These are phyloP conservation scores for Mechanitis mazaeus DNA, from an alignment of 2,888 invertebrate species.

Conservation along the genomic window DNA sequence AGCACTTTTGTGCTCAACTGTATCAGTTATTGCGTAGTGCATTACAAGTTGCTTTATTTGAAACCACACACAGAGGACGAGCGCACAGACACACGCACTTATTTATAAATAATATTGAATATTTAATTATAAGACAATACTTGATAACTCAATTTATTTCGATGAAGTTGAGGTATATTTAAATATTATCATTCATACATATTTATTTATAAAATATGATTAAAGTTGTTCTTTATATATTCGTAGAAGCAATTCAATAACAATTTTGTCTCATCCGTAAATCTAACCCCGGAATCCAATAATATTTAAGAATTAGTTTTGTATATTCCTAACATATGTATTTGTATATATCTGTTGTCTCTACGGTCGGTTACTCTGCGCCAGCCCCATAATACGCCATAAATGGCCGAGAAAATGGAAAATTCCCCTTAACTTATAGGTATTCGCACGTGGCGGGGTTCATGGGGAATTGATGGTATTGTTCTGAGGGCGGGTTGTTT, in stretches of 20 bases:
- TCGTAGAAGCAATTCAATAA: not conserved
- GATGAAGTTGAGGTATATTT: too few species aligned
- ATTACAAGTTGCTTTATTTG: slow-evolving; percentile 23
- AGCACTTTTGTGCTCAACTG: slow-evolving; percentile 25
- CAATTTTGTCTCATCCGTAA: too few species aligned
- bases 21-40: slow-evolving; percentile 26
- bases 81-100: not conserved
- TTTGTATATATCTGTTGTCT: not conserved
- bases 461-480: slow-evolving; percentile 5
- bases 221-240: not conserved
- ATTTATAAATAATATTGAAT: too few species aligned
- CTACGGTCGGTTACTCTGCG: slow-evolving; percentile 18
- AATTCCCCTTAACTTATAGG: slow-evolving; percentile 11
- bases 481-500: not conserved
- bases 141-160: too few species aligned
- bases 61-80: slow-evolving; percentile 16
- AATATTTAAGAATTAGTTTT: too few species aligned
- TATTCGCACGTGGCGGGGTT: slow-evolving; percentile 2
- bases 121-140: too few species aligned
- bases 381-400: slow-evolving; percentile 18
- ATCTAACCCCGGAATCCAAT: too few species aligned
- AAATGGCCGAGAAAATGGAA: slow-evolving; percentile 20
- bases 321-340: not conserved
- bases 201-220: too few species aligned
- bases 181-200: too few species aligned